Evolutionary conservation across 2,888 invertebrate genomes (phyloP), one percentile per base, ranked within the genome.

Genomic region (Pandemis heparana): DNA sequence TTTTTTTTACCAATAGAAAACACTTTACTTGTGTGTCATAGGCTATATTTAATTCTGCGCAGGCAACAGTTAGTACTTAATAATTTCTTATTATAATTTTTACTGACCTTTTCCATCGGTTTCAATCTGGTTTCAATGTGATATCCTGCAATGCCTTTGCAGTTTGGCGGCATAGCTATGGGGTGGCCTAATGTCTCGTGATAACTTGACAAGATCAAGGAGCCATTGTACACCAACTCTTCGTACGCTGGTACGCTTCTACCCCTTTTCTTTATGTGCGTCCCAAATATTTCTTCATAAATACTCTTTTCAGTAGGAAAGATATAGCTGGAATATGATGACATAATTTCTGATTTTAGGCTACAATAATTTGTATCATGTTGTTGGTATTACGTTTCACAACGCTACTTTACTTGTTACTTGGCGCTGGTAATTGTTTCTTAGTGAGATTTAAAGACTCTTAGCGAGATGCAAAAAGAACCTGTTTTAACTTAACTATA

Each of bases 91-190:
- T 32, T 4, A 32, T 32, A 32, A 32, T 2, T 32, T 43, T 43
- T 10, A 43, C 32, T 43, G 43, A 62, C 62, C 43, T 63, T 63
- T 63, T 39, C n/a, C 43, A 63, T 23, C 0, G 62, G 43, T 43
- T 63, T 63, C 8, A 18, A 12, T 16, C 16, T 14, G 4, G 61
- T 14, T 38, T 75, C 75, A 18, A 79, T 76, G 56, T 80, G 80
- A 67, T 77, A 80, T 51, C 80, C 80, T 63, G 77, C 80, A 48
- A 80, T 67, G 16, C 75, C 72, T 10, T 76, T 75, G 23, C 70
- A 60, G 65, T 77, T 79, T 8, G 78, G 79, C 1, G 77, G 77
- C 12, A 80, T 38, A 6, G 77, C 75, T n/a, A 75, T 63, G 0
- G 77, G 64, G 1, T 70, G 39, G 7, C 79, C 78, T 5, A 78